phyloP scores from a whole-genome alignment of 2,888 invertebrate species.

The Pycnomerus fuliginosus region DNA sequence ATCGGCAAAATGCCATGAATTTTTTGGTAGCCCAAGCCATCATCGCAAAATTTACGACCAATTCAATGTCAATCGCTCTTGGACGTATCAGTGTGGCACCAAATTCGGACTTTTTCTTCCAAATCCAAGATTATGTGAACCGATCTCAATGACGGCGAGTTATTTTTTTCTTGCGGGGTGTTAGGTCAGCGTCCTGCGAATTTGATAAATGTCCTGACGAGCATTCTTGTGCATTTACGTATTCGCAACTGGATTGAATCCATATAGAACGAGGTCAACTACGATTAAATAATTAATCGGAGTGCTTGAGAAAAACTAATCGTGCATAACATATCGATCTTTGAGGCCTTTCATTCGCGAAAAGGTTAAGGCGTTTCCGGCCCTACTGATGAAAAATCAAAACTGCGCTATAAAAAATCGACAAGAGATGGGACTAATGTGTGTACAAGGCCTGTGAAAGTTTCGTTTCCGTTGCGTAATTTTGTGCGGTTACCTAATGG shows the following conservation, averaged over 20 bases:
- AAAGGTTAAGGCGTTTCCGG: slow-evolving; percentile 18
- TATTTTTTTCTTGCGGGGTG: no score
- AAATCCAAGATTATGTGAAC: no score
- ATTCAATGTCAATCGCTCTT: no score
- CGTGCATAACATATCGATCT: slow-evolving; percentile 9
- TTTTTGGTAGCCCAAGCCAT: no score
- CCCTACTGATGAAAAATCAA: slow-evolving; percentile 3
- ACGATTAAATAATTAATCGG: slow-evolving; percentile 13
- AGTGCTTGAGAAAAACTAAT: slow-evolving; percentile 13
- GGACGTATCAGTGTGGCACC: no score
- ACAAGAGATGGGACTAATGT: slow-evolving; percentile 6
- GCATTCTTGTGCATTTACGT: no score
- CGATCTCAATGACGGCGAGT: no score
- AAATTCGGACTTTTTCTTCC: no score
- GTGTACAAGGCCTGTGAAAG: slow-evolving; percentile 31
- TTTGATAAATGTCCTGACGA: no score
- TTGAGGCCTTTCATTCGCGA: slow-evolving; percentile 4
- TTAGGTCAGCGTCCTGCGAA: no score
- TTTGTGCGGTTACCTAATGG: slow-evolving; percentile 13
- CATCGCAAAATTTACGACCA: no score
- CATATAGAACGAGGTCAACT: slow-evolving; percentile 24
- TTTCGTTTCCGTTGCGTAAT: slow-evolving; percentile 25
- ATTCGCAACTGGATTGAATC: slow-evolving; percentile 11
- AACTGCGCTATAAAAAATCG: not conserved
- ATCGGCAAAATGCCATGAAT: no score